Conservation (phyloP, 2,888 invertebrate species). For the Drosophila helvetica region DNA sequence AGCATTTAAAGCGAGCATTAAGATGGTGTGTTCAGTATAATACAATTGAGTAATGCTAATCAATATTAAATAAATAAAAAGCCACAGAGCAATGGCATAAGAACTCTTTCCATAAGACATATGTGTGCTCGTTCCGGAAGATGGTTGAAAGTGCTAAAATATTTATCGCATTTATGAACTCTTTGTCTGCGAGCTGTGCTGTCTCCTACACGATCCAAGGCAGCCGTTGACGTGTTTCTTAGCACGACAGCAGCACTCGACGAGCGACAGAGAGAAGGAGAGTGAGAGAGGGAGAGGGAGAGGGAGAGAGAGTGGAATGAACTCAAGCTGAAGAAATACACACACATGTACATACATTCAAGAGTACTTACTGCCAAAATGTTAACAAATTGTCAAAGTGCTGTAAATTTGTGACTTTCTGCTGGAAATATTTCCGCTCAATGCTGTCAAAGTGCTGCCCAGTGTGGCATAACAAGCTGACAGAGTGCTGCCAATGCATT, state of each 20-base stretch:
- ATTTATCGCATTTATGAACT: conserved; percentile 40
- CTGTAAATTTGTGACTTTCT: neutral
- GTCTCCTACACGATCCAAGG: conserved; percentile 18
- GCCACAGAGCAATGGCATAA: conserved; percentile 8
- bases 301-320: neutral
- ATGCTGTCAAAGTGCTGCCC: neutral
- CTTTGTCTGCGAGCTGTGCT: conserved; percentile 17
- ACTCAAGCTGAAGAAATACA: neutral
- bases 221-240: conserved; percentile 17
- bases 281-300: neutral
- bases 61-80: conserved; percentile 25
- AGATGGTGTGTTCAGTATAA: neutral
- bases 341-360: neutral
- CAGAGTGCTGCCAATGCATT: neutral
- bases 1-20: conserved; percentile 1
- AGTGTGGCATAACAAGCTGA: neutral
- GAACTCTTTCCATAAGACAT: conserved; percentile 23
- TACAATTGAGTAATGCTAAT: conserved; percentile 7
- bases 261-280: neutral
- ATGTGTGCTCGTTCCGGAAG: conserved; percentile 24
- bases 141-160: conserved; percentile 20
- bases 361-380: neutral
- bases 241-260: conserved; percentile 9
- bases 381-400: neutral
- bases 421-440: neutral